Base-by-base conservation (phyloP, 1,140 invertebrate species). In the Hypsibius dujardini region DNA sequence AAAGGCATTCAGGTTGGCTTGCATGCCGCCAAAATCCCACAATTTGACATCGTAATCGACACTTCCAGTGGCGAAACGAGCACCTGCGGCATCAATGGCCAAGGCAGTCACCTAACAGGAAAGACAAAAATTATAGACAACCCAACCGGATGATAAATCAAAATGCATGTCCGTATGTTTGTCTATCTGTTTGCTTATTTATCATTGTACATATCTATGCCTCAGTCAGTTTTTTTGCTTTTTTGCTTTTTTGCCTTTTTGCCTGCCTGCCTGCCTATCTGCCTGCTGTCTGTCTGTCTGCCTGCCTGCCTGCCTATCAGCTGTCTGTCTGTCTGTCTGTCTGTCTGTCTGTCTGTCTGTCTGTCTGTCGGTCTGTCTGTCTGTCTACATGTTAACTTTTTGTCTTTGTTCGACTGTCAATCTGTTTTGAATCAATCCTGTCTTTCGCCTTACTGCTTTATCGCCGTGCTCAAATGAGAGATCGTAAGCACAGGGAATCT, bases 11-110 rank as follows among this genome's bases (percentile, higher is more conserved):
- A 95, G 84, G 0, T 87, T 86, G 0, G 88, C 84, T 79, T 98
- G 93, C 92, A 98, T 97, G 3, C 94, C 94, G 72, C 90, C 88
- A 84, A 98, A 98, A 81, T 98, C 95, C 91, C 92, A 98, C 74
- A 98, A 90, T 72, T 87, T 88, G 0, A 98, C 87, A 75, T 96
- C 91, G 80, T 96, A 98, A 77, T 98, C 93, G 46, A 91, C 85
- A 2, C 82, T 80, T 7, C 95, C 94, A n/a, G 90, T 89, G 0
- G 92, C 90, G 14, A 98, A 80, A 46, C 95, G 82, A 28, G 91
- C 89, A 28, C 95, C 95, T 46, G 92, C 89, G 0, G 91, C 89
- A 82, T 99, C 95, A 1, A 91, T 85, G 12, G 88, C 86, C 1
- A 98, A 78, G 0, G 92, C 92, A 1, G 90, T 87, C 0, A 84